Percentiles rank a stretch among this genome's conserved stretches.
These are phyloP conservation scores for Remorina albescens DNA, from an alignment of 2,797 vertebrate genomes.

Conservation along the genomic window DNA sequence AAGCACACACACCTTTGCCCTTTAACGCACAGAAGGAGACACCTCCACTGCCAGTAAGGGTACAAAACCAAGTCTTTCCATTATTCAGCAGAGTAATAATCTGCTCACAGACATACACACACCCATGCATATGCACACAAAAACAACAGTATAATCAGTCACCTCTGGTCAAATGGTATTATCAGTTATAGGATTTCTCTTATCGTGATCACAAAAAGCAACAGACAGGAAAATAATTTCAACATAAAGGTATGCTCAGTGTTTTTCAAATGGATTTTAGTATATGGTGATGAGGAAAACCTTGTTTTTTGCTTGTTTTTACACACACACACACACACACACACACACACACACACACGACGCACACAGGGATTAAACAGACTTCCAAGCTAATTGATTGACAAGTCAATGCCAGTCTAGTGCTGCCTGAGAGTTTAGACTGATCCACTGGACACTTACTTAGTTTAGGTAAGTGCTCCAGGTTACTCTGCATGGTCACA, in stretches of 20 bases:
- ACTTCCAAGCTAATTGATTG: slow-evolving; percentile 61
- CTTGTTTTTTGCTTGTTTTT: slow-evolving; percentile 3
- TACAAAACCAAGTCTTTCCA: slow-evolving; percentile 65
- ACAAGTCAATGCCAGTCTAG: slow-evolving; percentile 62
- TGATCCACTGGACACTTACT: slow-evolving; percentile 43
- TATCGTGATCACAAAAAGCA: slow-evolving; percentile 11
- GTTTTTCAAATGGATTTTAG: neutral
- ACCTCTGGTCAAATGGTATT: slow-evolving; percentile 45
- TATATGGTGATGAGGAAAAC: neutral
- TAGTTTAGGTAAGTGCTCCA: slow-evolving; percentile 40
- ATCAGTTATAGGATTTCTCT: slow-evolving; percentile 24
- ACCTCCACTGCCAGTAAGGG: slow-evolving; percentile 44
- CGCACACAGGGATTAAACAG: slow-evolving; percentile 40
- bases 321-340: slow-evolving; percentile 10
- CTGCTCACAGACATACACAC: slow-evolving; percentile 9
- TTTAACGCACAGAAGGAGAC: slow-evolving; percentile 41
- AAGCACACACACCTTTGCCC: slow-evolving; percentile 17
- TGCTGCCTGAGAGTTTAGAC: slow-evolving; percentile 56
- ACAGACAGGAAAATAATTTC: neutral
- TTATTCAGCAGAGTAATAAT: slow-evolving; percentile 74
- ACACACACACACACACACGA: neutral
- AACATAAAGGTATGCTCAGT: neutral
- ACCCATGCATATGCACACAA: neutral
- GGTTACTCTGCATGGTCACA: slow-evolving; percentile 17
- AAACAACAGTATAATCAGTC: slow-evolving; percentile 66